A percentile compares a stretch with the other conserved stretches of the same genome.
Evolutionary conservation across 2,113 vertebrate genomes (phyloP).

Genomic region (Trinectes maculatus): DNA sequence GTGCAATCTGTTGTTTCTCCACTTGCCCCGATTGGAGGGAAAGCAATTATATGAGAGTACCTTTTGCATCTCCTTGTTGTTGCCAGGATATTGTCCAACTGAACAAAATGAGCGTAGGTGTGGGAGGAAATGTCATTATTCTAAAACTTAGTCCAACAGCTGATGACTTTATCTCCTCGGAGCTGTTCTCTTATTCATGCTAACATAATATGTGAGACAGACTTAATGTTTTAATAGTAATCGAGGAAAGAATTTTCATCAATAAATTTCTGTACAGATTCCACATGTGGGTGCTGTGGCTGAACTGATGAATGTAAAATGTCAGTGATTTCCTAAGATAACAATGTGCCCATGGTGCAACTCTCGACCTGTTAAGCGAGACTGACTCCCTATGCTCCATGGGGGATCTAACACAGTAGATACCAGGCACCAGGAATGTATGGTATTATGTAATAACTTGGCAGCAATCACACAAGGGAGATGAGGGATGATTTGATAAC

Average conservation of each 20-base stretch:
- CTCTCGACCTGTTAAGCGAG: constrained; percentile 35
- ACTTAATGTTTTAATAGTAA: too few species aligned
- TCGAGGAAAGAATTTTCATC: constrained; percentile 6
- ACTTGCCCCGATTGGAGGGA: constrained; percentile 56
- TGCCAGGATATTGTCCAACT: constrained; percentile 19
- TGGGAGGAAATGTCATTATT: background rate
- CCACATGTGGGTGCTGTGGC: background rate
- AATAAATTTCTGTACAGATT: background rate
- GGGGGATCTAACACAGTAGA: constrained; percentile 66
- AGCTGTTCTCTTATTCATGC: constrained; percentile 5
- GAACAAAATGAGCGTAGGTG: constrained; percentile 28
- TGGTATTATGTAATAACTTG: constrained; percentile 65
- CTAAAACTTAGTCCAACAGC: constrained; percentile 10
- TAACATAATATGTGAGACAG: too few species aligned
- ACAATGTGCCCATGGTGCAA: constrained; percentile 25
- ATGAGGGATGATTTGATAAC: constrained; percentile 45
- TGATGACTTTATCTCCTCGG: constrained; percentile 19
- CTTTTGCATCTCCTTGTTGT: constrained; percentile 22
- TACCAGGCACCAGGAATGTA: constrained; percentile 77
- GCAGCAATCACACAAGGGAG: constrained; percentile 31
- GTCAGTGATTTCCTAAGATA: constrained; percentile 53
- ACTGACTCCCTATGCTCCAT: constrained; percentile 62
- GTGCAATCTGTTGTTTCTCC: constrained; percentile 66
- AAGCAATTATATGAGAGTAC: constrained; percentile 27
- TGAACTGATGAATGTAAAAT: constrained; percentile 25